Evolutionary conservation across 2,113 vertebrate species (phyloP).

Genomic region (Oryzias curvinotus): DNA sequence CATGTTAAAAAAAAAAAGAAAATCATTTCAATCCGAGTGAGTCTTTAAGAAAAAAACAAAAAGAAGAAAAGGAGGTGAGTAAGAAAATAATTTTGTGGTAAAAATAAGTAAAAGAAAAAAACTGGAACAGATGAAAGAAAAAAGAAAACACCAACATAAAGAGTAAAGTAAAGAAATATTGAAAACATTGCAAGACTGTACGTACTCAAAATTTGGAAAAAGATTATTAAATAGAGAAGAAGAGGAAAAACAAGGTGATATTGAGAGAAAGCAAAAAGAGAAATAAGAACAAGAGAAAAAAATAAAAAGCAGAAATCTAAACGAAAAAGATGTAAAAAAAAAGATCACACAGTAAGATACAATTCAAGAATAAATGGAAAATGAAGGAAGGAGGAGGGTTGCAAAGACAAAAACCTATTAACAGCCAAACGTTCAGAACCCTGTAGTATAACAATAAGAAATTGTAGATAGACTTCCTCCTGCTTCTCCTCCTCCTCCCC

Average conservation of each 20-base stretch:
- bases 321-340: too few relatives aligned
- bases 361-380: too few relatives aligned
- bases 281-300: too few relatives aligned
- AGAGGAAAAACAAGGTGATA: background rate
- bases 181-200: background rate
- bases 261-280: too few relatives aligned
- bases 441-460: constrained; percentile 50
- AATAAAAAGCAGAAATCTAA: too few relatives aligned
- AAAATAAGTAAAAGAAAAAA: too few relatives aligned
- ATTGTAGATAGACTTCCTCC: constrained; percentile 12
- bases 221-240: background rate
- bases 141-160: background rate
- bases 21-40: background rate
- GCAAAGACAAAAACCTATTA: constrained; percentile 27
- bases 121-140: background rate
- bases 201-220: background rate
- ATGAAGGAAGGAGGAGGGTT: background rate
- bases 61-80: too few relatives aligned
- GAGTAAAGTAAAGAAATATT: background rate
- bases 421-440: constrained; percentile 16
- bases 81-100: background rate
- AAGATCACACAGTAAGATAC: too few relatives aligned
- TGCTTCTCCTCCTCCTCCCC: constrained; percentile 8
- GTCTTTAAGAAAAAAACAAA: background rate
- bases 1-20: too few relatives aligned